These are phyloP conservation scores for Enteromius viviparus DNA, from an alignment of 2,797 vertebrate species.

Conservation along the genomic window DNA sequence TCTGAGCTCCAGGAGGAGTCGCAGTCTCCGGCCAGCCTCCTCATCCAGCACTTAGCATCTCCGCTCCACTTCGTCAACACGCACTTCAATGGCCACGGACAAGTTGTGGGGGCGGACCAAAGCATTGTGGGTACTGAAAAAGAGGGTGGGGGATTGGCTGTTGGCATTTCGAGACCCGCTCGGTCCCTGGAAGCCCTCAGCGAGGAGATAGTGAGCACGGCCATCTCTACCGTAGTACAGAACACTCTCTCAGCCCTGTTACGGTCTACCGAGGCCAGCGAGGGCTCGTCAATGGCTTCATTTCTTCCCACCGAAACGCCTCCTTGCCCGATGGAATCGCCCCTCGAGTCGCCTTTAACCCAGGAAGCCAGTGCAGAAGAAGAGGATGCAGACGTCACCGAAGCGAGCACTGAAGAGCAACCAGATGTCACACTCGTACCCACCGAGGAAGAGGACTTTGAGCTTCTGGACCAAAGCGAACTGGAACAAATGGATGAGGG, in stretches of 20 bases:
- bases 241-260: slow-evolving; percentile 87
- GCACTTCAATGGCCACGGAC: slow-evolving; percentile 90
- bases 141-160: slow-evolving; percentile 3
- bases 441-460: slow-evolving; percentile 93
- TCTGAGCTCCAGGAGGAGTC: slow-evolving; percentile 60
- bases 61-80: slow-evolving; percentile 98
- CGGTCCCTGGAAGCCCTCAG: slow-evolving; percentile 84
- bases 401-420: slow-evolving; percentile 61
- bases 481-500: slow-evolving; percentile 90
- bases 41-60: slow-evolving; percentile 84
- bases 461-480: slow-evolving; percentile 98
- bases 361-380: slow-evolving; percentile 58
- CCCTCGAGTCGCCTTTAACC: slow-evolving; percentile 61
- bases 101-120: slow-evolving; percentile 60
- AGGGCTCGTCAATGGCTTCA: slow-evolving; percentile 74
- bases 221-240: slow-evolving; percentile 86
- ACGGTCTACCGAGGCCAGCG: slow-evolving; percentile 79
- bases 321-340: slow-evolving; percentile 63
- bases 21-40: slow-evolving; percentile 74
- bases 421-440: slow-evolving; percentile 72
- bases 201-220: slow-evolving; percentile 87
- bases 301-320: slow-evolving; percentile 72
- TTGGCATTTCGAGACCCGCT: slow-evolving; percentile 59
- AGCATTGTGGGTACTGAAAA: slow-evolving; percentile 28
- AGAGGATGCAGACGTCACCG: slow-evolving; percentile 55